Evolutionary conservation across 2,113 vertebrate genomes (phyloP).

Genomic region (Cinclus mexicanus): DNA sequence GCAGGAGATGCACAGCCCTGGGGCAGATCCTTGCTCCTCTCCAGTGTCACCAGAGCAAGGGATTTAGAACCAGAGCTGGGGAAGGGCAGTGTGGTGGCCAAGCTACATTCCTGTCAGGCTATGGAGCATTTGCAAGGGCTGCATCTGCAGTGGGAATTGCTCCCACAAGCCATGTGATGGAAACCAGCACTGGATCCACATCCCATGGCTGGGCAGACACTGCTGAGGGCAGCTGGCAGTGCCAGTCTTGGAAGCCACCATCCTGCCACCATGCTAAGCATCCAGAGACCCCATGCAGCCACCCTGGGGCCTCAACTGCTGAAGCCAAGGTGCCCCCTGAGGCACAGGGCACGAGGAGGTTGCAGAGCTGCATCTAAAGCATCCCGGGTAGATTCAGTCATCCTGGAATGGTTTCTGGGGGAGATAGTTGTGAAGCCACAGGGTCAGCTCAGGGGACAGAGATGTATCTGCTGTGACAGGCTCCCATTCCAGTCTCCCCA

Average conservation of each 20-base stretch:
- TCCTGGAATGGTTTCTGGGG: not conserved
- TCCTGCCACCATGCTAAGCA: not conserved
- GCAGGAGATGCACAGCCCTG: not conserved
- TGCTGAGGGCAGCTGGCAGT: not conserved
- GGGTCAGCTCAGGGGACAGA: not conserved
- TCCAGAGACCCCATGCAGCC: not conserved
- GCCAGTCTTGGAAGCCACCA: not conserved
- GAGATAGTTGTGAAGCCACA: not conserved
- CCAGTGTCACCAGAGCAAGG: not conserved
- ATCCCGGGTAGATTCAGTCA: not conserved
- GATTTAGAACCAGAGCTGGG: not conserved
- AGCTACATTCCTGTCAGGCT: fast-evolving
- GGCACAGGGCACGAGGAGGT: not conserved
- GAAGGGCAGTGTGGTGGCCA: not conserved
- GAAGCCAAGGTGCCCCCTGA: not conserved
- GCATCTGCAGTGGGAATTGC: not conserved
- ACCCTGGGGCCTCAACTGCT: not conserved
- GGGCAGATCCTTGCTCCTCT: not conserved
- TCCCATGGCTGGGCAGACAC: not conserved
- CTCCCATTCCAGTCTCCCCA: not conserved
- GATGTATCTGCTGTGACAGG: not conserved
- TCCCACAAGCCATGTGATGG: not conserved
- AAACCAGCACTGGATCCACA: not conserved
- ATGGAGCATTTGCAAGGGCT: not conserved
- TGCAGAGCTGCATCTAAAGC: not conserved